phyloP scores from a whole-genome alignment of 2,888 invertebrate species.

The Tuta absoluta region DNA sequence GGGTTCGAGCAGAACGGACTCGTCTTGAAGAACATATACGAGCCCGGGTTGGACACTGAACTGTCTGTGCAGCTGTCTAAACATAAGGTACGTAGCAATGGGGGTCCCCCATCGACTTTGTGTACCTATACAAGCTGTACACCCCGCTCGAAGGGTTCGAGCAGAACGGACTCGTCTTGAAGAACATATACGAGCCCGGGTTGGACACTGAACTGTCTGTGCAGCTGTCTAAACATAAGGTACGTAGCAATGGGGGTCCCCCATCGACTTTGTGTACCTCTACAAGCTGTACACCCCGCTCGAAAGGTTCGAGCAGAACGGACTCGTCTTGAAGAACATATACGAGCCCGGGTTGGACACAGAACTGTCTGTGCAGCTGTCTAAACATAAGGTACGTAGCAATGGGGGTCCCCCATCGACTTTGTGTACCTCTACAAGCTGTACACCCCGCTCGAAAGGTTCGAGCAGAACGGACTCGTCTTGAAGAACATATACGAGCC shows the following conservation, averaged over 20 bases:
- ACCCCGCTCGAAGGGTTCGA: conserved; percentile 90
- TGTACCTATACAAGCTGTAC: conserved; percentile 84
- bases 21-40: conserved; percentile 85
- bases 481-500: conserved; percentile 84
- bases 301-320: conserved; percentile 89
- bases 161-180: conserved; percentile 88
- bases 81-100: conserved; percentile 84
- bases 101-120: conserved; percentile 65
- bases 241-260: conserved; percentile 80
- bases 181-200: conserved; percentile 83
- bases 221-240: conserved; percentile 85
- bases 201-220: conserved; percentile 87
- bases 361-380: conserved; percentile 85
- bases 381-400: conserved; percentile 84
- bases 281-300: conserved; percentile 89
- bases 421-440: conserved; percentile 82
- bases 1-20: conserved; percentile 89
- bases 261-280: conserved; percentile 66
- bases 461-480: conserved; percentile 88
- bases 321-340: conserved; percentile 86
- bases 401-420: conserved; percentile 78
- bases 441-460: conserved; percentile 88
- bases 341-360: conserved; percentile 84
- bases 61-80: conserved; percentile 85
- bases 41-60: conserved; percentile 85